Evolutionary conservation across 2,113 vertebrate genomes (phyloP).

Genomic region (Phalacrocorax aristotelis): DNA sequence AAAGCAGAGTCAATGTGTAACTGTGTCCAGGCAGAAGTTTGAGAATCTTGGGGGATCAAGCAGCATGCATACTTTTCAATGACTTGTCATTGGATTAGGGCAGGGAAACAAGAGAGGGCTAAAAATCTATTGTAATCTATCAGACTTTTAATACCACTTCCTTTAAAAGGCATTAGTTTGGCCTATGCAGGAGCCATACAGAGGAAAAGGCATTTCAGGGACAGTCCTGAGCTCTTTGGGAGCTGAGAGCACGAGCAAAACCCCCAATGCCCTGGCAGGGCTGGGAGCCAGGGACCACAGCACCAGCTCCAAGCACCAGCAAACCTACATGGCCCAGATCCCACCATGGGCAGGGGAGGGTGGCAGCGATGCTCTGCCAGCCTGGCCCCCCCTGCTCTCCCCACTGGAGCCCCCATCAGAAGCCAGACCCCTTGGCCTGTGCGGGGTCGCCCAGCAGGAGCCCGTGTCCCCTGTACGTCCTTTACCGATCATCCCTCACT

Average conservation of each 20-base stretch:
- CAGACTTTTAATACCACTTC: neutral
- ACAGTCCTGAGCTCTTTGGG: neutral
- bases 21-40: neutral
- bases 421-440: neutral
- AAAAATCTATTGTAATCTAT: neutral
- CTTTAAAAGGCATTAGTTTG: neutral
- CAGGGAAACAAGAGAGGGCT: neutral
- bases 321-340: neutral
- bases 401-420: neutral
- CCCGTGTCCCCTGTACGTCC: fast-evolving
- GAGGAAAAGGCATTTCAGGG: neutral
- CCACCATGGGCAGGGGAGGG: fast-evolving
- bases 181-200: neutral
- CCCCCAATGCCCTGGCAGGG: fast-evolving
- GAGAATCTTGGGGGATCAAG: neutral
- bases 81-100: neutral
- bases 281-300: neutral
- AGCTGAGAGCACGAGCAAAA: neutral
- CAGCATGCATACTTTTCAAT: neutral
- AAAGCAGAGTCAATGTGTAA: neutral
- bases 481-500: neutral
- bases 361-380: neutral
- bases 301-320: neutral
- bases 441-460: fast-evolving
- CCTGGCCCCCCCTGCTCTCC: neutral